phyloP scores from a whole-genome alignment of 2,888 invertebrate genomes.

The Drosophila melanocephala region DNA sequence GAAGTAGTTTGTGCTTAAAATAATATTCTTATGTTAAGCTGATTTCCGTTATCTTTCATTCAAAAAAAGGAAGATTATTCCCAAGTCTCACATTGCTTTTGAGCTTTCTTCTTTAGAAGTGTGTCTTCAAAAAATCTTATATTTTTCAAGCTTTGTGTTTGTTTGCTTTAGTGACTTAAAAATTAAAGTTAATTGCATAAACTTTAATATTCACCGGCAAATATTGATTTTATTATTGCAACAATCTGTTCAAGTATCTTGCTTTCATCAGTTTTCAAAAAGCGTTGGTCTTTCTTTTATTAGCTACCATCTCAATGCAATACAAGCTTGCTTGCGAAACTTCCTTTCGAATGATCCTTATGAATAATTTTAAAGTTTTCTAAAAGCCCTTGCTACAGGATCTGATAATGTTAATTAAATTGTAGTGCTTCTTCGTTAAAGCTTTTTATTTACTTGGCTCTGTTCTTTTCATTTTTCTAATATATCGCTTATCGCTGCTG shows the following conservation, averaged over 20 bases:
- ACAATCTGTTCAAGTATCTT: background rate
- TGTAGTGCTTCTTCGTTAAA: background rate
- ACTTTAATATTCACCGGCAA: background rate
- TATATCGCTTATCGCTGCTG: background rate
- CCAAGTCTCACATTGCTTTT: background rate
- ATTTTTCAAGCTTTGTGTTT: background rate
- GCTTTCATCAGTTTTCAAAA: background rate
- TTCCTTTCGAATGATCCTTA: background rate
- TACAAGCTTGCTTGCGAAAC: background rate
- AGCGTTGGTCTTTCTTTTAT: background rate
- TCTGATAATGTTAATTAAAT: background rate
- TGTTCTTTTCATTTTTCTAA: background rate
- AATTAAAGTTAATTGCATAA: background rate
- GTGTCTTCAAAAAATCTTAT: background rate
- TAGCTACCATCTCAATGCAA: background rate
- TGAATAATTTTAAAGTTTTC: background rate
- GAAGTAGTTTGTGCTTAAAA: background rate
- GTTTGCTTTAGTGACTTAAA: background rate
- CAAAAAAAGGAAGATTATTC: background rate
- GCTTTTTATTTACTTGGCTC: background rate
- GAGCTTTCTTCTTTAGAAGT: background rate
- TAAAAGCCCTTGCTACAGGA: background rate
- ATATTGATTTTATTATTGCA: background rate
- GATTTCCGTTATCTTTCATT: background rate
- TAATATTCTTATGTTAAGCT: background rate